Evolutionary conservation across 2,888 invertebrate genomes (phyloP), one percentile per base, ranked within the genome.

Genomic region (Hofmannophila pseudospretella): DNA sequence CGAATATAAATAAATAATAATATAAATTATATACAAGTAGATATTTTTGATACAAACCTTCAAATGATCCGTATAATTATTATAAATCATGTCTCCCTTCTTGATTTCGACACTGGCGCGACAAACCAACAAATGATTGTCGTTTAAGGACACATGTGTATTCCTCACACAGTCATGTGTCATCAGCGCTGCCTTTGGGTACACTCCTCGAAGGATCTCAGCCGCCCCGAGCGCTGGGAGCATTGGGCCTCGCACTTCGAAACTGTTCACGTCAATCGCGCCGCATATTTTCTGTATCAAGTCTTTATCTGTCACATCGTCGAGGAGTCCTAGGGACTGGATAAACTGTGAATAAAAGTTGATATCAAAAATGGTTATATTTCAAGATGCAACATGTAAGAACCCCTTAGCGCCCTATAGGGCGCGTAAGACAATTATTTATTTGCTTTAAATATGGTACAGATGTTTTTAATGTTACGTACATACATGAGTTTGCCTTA

Each of bases 101-200:
- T 81, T 74, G 25, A 94, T 92, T 22, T 89, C 82, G 0, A 84
- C 70, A 34, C 90, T 90, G 0, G 94, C 93, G 51, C 91, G 91
- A 8, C 94, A 88, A 7, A 90, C 90, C 58, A 95, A 82, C 39
- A 87, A 64, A 58, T 91, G 92, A 45, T 89, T 81, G 47, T 93
- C 90, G 56, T 92, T 92, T 9, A 94, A 90, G 0, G 93, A 89
- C 45, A 94, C 84, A 52, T 93, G 91, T 0, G 93, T 92, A 60
- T 94, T 95, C 9, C 89, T 89, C n/a, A 90, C 74, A 63, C 95
- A 95, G 55, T 92, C 90, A 60, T 95, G 95, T 0, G 93, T 90
- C 82, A 95, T 88, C 16, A 94, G 67, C 0, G 93, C 90, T 0
- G 93, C 92, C 46, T 89, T 88, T 1, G 90, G 71, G 62, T 91